Percentiles rank a stretch among this genome's conserved stretches.
phyloP scores from a whole-genome alignment of 2,113 vertebrate genomes.

The Thalassoma bifasciatum region DNA sequence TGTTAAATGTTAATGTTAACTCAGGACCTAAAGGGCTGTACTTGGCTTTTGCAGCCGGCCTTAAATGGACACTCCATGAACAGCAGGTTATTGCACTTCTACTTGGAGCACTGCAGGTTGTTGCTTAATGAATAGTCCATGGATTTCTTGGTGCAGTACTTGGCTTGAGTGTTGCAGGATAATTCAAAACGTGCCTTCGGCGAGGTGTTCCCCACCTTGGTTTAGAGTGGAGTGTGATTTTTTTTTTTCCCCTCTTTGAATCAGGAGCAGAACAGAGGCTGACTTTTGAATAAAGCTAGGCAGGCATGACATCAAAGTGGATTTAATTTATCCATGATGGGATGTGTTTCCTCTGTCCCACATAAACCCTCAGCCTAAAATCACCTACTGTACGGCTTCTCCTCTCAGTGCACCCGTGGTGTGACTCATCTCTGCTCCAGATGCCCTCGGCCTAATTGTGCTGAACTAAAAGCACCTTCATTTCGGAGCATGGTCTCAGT shows the following conservation, averaged over 20 bases:
- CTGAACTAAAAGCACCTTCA: conserved; percentile 7
- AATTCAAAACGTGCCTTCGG: too few species aligned
- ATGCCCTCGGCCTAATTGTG: neutral
- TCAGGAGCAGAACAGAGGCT: neutral
- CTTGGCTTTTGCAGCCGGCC: too few species aligned
- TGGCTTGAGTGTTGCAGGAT: too few species aligned
- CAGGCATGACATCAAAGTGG: neutral
- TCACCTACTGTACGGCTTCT: neutral
- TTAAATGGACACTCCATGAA: too few species aligned
- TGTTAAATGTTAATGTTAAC: too few species aligned
- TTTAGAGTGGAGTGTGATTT: neutral
- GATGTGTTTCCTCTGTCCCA: neutral
- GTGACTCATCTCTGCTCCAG: neutral
- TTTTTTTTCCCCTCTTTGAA: neutral
- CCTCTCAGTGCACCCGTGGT: neutral
- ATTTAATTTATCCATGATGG: neutral
- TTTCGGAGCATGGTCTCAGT: neutral
- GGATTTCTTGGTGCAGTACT: too few species aligned
- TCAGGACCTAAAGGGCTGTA: too few species aligned
- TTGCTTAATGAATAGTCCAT: too few species aligned
- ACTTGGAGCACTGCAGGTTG: too few species aligned
- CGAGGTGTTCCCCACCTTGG: neutral
- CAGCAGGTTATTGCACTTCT: too few species aligned
- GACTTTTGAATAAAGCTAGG: neutral
- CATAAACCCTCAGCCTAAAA: conserved; percentile 2